Conservation (phyloP, 1,140 invertebrate genomes). For the Bombus terrestris region DNA sequence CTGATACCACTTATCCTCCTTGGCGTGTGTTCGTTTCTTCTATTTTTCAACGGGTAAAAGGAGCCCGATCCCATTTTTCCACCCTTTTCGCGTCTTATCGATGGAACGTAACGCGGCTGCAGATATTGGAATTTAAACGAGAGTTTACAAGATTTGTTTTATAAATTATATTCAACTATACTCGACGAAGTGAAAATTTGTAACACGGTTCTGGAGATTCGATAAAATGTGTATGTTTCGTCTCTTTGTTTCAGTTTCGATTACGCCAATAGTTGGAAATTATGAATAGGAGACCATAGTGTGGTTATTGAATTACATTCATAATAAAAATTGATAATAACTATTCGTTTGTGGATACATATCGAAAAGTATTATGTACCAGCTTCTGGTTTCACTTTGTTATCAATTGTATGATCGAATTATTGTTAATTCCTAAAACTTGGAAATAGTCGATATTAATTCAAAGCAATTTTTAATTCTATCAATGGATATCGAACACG, state of each 20-base stretch:
- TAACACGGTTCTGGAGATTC: background rate
- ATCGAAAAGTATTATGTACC: background rate
- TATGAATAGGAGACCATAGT: background rate
- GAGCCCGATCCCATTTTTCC: background rate
- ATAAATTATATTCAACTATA: background rate
- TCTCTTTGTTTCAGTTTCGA: background rate
- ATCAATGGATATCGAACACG: background rate
- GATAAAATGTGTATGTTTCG: background rate
- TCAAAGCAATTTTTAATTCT: background rate
- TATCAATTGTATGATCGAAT: background rate
- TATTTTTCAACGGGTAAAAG: background rate
- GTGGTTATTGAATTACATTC: background rate
- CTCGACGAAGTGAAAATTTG: background rate
- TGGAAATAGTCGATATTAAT: background rate
- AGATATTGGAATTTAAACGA: conserved; percentile 12
- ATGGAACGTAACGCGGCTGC: background rate
- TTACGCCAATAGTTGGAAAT: background rate
- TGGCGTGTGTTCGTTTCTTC: conserved; percentile 4
- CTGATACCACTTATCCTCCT: conserved; percentile 37
- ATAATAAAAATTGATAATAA: background rate
- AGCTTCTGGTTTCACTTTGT: background rate
- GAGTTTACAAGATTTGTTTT: background rate
- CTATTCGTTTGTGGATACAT: background rate
- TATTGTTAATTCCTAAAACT: background rate
- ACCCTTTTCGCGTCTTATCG: background rate